These are phyloP conservation scores for Alloscopus bannaensis DNA, from an alignment of 2,888 invertebrate species.

Conservation along the genomic window DNA sequence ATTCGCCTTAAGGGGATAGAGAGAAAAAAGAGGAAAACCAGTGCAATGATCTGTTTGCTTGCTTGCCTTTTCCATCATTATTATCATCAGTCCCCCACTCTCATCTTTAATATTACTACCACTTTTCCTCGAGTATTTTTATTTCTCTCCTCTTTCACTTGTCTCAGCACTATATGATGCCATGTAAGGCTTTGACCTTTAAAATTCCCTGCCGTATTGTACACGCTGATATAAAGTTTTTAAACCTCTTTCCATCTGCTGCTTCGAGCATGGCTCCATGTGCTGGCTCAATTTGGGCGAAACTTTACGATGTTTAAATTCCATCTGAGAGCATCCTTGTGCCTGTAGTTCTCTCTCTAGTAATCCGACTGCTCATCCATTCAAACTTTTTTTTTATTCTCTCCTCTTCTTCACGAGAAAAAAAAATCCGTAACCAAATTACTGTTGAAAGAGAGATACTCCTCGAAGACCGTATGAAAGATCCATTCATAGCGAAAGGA, in stretches of 20 bases:
- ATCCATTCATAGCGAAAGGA: conserved; percentile 37
- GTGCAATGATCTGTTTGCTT: conserved; percentile 67
- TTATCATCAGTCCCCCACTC: background rate
- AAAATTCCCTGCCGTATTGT: too few species aligned
- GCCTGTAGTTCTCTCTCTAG: conserved; percentile 2
- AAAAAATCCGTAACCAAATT: conserved; percentile 16
- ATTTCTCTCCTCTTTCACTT: background rate
- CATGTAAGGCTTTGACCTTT: too few species aligned
- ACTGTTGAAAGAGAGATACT: conserved; percentile 6
- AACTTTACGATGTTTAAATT: conserved; percentile 16
- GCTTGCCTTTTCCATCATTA: conserved; percentile 16
- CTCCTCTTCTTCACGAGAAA: conserved; percentile 2
- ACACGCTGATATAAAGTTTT: too few species aligned
- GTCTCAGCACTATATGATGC: too few species aligned
- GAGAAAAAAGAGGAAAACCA: conserved; percentile 63
- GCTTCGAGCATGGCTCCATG: too few species aligned
- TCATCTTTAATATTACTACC: too few species aligned
- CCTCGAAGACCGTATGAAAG: conserved; percentile 20
- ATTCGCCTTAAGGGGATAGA: conserved; percentile 55
- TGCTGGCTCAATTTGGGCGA: background rate
- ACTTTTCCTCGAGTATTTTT: too few species aligned
- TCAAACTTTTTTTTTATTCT: conserved; percentile 17
- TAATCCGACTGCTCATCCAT: conserved; percentile 38
- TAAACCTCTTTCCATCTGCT: too few species aligned
- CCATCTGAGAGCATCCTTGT: conserved; percentile 20